Evolutionary conservation across 2,888 invertebrate genomes (phyloP).

Genomic region (Luperina nickerlii): DNA sequence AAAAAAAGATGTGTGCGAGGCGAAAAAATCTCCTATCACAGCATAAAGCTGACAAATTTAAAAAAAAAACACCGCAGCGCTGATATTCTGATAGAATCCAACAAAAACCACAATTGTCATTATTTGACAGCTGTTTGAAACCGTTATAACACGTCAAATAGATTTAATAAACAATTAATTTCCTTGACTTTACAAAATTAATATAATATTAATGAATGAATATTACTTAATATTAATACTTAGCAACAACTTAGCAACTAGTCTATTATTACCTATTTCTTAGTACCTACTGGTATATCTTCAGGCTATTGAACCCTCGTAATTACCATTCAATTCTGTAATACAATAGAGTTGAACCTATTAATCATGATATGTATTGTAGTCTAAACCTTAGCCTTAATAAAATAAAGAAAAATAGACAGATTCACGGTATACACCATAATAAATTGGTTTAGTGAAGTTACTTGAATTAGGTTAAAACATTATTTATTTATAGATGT

Average conservation of each 20-base stretch:
- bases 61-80: no score
- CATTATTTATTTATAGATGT: background rate
- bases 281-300: background rate
- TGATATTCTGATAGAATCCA: no score
- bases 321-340: constrained; percentile 9
- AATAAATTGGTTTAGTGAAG: background rate
- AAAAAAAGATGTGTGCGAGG: no score
- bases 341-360: constrained; percentile 3
- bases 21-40: no score
- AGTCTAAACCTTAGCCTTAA: background rate
- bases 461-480: constrained; percentile 5
- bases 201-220: no score
- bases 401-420: background rate
- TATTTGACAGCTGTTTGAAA: no score
- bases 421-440: background rate
- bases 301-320: background rate
- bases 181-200: background rate
- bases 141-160: no score
- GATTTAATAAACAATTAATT: background rate
- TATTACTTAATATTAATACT: background rate
- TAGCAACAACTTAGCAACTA: background rate
- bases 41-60: no score
- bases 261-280: background rate
- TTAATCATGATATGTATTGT: constrained; percentile 9
- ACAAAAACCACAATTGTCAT: no score